phyloP scores from a whole-genome alignment of 1,140 invertebrate genomes.

The Drosophila santomea region DNA sequence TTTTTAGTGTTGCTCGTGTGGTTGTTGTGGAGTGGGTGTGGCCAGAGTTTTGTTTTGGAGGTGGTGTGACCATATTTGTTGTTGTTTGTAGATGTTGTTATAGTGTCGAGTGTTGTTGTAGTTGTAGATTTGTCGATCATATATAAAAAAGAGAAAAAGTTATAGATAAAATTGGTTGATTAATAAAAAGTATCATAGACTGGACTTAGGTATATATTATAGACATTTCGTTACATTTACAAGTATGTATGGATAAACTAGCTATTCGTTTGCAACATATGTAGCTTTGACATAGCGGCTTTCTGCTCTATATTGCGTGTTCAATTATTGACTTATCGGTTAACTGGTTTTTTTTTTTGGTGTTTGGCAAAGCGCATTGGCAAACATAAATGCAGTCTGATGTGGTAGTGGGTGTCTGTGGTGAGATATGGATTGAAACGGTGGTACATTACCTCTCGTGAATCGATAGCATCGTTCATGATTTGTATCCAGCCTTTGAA shows the following conservation, averaged over 20 bases:
- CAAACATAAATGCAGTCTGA: conserved; percentile 37
- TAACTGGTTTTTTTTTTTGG: conserved; percentile 21
- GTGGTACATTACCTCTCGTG: conserved; percentile 90
- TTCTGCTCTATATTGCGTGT: conserved; percentile 43
- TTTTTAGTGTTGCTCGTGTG: conserved; percentile 77
- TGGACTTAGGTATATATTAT: conserved; percentile 37
- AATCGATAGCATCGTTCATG: conserved; percentile 99
- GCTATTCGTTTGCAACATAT: conserved; percentile 39
- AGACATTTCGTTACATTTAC: conserved; percentile 37
- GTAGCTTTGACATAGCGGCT: conserved; percentile 32
- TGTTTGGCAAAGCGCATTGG: conserved; percentile 46
- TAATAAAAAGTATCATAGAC: conserved; percentile 65
- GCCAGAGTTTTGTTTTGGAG: conserved; percentile 43
- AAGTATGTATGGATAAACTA: conserved; percentile 29
- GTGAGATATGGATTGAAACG: conserved; percentile 23
- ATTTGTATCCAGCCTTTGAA: conserved; percentile 98
- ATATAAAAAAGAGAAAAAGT: conserved; percentile 79
- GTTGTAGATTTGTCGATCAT: conserved; percentile 61
- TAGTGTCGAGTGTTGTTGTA: conserved; percentile 58
- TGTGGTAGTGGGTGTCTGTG: conserved; percentile 14
- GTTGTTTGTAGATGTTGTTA: conserved; percentile 57
- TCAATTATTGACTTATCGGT: conserved; percentile 9
- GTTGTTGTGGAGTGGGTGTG: conserved; percentile 47
- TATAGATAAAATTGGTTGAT: conserved; percentile 75
- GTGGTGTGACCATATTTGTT: conserved; percentile 55